Conservation (phyloP, 2,888 invertebrate genomes). For the Scaptomyza flava region DNA sequence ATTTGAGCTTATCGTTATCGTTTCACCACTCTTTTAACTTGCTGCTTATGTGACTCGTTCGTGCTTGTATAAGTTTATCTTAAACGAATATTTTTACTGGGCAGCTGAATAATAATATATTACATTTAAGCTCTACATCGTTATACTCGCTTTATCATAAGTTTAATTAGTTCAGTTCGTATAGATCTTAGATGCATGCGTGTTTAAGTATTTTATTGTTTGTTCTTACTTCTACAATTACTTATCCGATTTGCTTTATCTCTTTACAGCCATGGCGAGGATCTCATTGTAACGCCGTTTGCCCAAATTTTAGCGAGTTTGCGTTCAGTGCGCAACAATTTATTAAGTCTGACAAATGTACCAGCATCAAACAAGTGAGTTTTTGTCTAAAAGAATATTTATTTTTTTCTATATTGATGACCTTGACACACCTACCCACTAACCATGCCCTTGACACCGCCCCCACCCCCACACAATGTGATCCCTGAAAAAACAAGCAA, state of each 20-base stretch:
- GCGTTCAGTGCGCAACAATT: conserved; percentile 99
- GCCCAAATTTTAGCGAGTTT: conserved; percentile 99
- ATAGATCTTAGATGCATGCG: conserved; percentile 1
- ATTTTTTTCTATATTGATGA: conserved; percentile 4
- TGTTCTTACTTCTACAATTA: background rate
- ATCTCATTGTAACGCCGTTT: conserved; percentile 99
- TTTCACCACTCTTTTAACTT: background rate
- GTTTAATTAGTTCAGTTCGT: background rate
- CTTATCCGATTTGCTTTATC: conserved; percentile 1
- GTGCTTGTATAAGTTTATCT: no score
- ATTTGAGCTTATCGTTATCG: background rate
- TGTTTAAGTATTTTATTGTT: conserved; percentile 1
- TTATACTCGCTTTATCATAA: background rate
- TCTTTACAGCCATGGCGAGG: conserved; percentile 93
- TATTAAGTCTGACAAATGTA: conserved; percentile 98
- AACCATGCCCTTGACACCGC: no score
- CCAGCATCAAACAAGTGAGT: conserved; percentile 89
- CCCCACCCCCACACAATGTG: no score
- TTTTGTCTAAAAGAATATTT: conserved; percentile 27
- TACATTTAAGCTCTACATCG: no score
- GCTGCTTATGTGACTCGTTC: no score
- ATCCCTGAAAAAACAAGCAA: conserved; percentile 5
- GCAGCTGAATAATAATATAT: background rate
- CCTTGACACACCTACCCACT: conserved; percentile 29
- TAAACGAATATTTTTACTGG: background rate